Evolutionary conservation across 2,888 invertebrate species (phyloP).

Genomic region (Marasmarcha lunaedactyla): DNA sequence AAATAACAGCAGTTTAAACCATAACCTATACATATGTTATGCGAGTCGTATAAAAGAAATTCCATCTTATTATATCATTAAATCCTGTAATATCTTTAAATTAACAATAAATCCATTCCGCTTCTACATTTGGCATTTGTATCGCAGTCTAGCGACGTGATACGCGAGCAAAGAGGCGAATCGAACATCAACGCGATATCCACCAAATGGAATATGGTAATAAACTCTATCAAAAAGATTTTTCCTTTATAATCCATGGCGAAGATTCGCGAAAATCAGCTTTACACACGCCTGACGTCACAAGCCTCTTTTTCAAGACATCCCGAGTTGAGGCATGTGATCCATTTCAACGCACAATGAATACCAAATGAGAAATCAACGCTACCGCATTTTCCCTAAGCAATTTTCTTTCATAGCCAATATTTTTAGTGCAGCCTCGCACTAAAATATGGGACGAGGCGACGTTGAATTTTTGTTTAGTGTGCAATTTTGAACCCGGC

Average conservation of each 20-base stretch:
- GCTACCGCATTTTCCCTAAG: slow-evolving; percentile 50
- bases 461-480: slow-evolving; percentile 56
- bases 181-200: slow-evolving; percentile 8
- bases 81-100: no score
- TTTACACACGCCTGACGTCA: slow-evolving; percentile 22
- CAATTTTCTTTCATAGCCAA: slow-evolving; percentile 59
- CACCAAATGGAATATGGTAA: slow-evolving; percentile 1
- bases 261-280: slow-evolving; percentile 2
- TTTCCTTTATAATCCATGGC: slow-evolving; percentile 1
- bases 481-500: slow-evolving; percentile 48
- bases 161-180: neutral
- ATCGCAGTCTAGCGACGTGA: neutral
- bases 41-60: no score
- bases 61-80: no score
- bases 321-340: slow-evolving; percentile 34
- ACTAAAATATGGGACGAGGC: slow-evolving; percentile 49
- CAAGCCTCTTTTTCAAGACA: slow-evolving; percentile 24
- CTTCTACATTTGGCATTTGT: neutral
- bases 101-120: no score
- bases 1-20: no score
- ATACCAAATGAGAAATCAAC: slow-evolving; percentile 64
- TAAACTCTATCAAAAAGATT: neutral
- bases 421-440: slow-evolving; percentile 41
- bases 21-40: no score
- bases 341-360: slow-evolving; percentile 57